Evolutionary conservation across 1,140 invertebrate species (phyloP).

Genomic region (Drosophila subpulchrella): DNA sequence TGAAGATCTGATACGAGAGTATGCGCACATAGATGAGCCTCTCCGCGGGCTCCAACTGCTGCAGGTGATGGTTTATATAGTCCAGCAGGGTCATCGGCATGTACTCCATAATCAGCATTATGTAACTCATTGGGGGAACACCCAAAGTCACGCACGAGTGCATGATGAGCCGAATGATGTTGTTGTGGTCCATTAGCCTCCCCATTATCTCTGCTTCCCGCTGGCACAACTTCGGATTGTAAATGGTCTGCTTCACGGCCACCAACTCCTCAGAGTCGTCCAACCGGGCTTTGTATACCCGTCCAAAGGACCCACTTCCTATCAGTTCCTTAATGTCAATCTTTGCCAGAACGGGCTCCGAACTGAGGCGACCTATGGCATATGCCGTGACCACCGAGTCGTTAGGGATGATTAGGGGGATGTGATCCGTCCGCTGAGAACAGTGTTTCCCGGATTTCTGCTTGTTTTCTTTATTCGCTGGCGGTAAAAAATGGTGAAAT

Average conservation of each 20-base stretch:
- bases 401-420: slow-evolving; percentile 10
- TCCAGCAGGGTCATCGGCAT: slow-evolving; percentile 54
- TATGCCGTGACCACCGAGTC: slow-evolving; percentile 3
- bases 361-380: not conserved
- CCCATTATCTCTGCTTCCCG: slow-evolving; percentile 36
- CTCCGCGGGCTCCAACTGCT: not conserved
- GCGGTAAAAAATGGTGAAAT: not conserved
- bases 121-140: not conserved
- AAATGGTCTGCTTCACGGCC: slow-evolving; percentile 48
- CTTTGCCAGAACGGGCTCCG: not conserved
- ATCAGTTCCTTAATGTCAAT: slow-evolving; percentile 27
- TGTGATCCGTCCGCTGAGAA: not conserved
- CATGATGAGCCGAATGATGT: slow-evolving; percentile 39
- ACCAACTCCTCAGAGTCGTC: not conserved
- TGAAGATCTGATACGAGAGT: slow-evolving; percentile 96
- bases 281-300: slow-evolving; percentile 37
- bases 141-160: slow-evolving; percentile 22
- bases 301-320: slow-evolving; percentile 45
- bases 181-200: slow-evolving; percentile 32
- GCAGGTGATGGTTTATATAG: slow-evolving; percentile 6
- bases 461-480: slow-evolving; percentile 10
- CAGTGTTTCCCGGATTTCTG: not conserved
- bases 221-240: slow-evolving; percentile 1
- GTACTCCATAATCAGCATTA: slow-evolving; percentile 48
- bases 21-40: slow-evolving; percentile 36